Evolutionary conservation across 1,140 invertebrate species (phyloP).

Genomic region (Steinernema khuongi): DNA sequence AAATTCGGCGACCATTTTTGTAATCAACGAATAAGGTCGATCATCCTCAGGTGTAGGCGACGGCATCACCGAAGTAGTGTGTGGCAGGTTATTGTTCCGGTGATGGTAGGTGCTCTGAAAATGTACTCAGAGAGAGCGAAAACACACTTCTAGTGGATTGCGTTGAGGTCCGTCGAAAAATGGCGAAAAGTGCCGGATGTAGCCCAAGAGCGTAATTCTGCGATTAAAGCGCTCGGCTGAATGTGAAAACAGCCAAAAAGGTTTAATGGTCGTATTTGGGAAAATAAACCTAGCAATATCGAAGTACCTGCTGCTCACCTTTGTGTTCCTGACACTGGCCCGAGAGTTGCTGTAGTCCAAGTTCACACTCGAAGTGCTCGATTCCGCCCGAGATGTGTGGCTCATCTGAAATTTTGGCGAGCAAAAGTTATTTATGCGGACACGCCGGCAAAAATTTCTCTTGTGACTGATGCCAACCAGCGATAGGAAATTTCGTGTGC

Average conservation of each 20-base stretch:
- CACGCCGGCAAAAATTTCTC: no score
- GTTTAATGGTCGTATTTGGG: background rate
- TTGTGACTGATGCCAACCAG: no score
- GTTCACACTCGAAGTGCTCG: conserved; percentile 4
- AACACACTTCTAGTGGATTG: no score
- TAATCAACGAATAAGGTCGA: background rate
- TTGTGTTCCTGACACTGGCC: background rate
- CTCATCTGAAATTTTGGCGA: no score
- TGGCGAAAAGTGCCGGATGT: no score
- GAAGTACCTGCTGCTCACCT: background rate
- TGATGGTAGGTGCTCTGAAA: no score
- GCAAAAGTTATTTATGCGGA: no score
- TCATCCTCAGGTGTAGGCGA: background rate
- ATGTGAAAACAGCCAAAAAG: background rate
- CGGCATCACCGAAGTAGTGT: background rate
- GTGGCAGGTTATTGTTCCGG: background rate
- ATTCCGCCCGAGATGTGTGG: background rate
- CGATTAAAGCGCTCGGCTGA: no score
- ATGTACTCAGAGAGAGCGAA: no score
- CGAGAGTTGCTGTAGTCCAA: background rate
- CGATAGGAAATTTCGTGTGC: no score
- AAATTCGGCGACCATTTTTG: background rate
- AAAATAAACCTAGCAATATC: background rate
- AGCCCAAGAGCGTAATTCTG: no score
- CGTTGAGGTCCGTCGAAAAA: no score